Evolutionary conservation across 1,140 invertebrate species (phyloP).

Genomic region (Leptestheria dahalacensis): DNA sequence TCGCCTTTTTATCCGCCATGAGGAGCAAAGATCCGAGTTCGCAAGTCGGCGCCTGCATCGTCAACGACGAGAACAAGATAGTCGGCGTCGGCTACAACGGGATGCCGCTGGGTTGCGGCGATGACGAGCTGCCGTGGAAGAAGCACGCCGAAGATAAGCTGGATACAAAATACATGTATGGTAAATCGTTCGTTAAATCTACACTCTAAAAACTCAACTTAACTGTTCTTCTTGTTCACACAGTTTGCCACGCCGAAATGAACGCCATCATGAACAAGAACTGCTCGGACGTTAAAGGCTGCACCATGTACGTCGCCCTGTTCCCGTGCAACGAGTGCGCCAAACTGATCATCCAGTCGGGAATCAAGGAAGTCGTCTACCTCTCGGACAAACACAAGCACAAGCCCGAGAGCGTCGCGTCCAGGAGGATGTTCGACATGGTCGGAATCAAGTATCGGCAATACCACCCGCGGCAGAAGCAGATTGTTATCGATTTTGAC

Average conservation of each 20-base stretch:
- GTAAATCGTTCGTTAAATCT: constrained; percentile 38
- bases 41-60: constrained; percentile 87
- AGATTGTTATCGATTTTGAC: constrained; percentile 52
- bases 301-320: constrained; percentile 67
- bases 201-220: neutral
- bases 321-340: constrained; percentile 96
- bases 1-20: constrained; percentile 64
- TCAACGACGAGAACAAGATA: constrained; percentile 74
- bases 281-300: constrained; percentile 51
- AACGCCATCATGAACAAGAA: constrained; percentile 94
- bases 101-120: constrained; percentile 73
- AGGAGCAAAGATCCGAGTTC: constrained; percentile 84
- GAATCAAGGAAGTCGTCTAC: constrained; percentile 65
- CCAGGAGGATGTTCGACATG: constrained; percentile 63
- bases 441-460: constrained; percentile 54
- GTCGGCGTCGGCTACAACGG: constrained; percentile 93
- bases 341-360: constrained; percentile 92
- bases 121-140: constrained; percentile 78
- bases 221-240: constrained; percentile 26
- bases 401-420: constrained; percentile 49
- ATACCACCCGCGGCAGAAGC: constrained; percentile 40
- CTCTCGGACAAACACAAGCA: constrained; percentile 60
- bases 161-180: constrained; percentile 70
- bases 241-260: constrained; percentile 92
- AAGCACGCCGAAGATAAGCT: constrained; percentile 40